Evolutionary conservation across 2,888 invertebrate genomes (phyloP), one percentile per base, ranked within the genome.

Genomic region (Entomobrya proxima): DNA sequence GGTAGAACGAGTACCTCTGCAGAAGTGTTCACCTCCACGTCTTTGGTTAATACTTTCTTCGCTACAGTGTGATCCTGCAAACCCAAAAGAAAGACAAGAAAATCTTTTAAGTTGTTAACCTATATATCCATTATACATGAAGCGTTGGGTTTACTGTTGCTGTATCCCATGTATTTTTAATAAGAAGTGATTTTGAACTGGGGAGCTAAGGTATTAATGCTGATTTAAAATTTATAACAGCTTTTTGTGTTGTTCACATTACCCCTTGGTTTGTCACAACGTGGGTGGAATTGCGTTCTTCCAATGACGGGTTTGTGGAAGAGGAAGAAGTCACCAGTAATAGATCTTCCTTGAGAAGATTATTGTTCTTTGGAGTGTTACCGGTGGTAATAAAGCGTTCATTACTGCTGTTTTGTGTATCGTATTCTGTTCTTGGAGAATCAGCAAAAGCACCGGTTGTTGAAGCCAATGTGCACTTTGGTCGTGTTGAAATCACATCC

Each of bases 1-100:
- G 80, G 80, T 27, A 80, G 80, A 30, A 80, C 80, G 58, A 80
- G 72, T 58, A 80, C 55, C n/a, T 80, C 80, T 0, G 80, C 80
- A 40, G 80, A 80, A 24, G 80, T 80, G 58, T 80, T 80, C 47
- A 64, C 64, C 44, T 55, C 80, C 11, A 44, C 80, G 35, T 80
- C 80, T n/a, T 80, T 80, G 11, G 9, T 80, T 55, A 58, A 30
- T 55, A 80, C 80, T 58, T 80, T 80, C n/a, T 50, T 40, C 67
- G 15, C 30, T 24, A n/a, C 30, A 15, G 69, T 80, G 80, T 72
- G 80, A 80, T 55, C 80, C 80, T 80, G 35, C 9, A 69, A 80
- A 21, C n/a, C 5, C 52, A 24, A 32, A 37, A 52, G 13, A 55
- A 13, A 37, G 37, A n/a, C 2, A 18, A 76, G 30, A 27, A 24